Evolutionary conservation across 1,140 invertebrate genomes (phyloP), one percentile per base, ranked within the genome.

Genomic region (Frieseomelitta varia): DNA sequence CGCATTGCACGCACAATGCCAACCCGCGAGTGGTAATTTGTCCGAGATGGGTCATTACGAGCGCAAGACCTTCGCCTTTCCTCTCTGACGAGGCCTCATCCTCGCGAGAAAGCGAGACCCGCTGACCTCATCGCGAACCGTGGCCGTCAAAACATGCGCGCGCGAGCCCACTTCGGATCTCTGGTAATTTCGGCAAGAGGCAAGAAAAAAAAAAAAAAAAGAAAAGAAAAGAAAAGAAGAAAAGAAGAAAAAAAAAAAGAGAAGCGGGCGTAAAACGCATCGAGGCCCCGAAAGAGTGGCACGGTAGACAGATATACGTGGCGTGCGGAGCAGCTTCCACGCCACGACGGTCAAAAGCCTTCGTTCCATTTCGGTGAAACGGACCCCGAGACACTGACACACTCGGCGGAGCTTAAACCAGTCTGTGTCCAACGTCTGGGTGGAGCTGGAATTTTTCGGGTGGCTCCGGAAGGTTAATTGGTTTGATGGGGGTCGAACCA

Each of bases 41-140:
- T 81, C 78, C 85, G 84, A 87, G 81, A 84, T 84, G 81, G 81
- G 81, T 84, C 76, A 84, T 84, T 84, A 84, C 76, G 75, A 61
- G 34, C 81, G 79, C 71, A 72, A 84, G 81, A 30, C 58, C 69
- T 69, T 84, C 77, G 56, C 56, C 82, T 73, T 79, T 73, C 77
- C 77, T 30, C 77, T 51, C 24, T 56, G 55, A 71, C 74, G 83
- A 71, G 79, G 27, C 68, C 73, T 56, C 72, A 61, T 85, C 63
- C 88, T 86, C 68, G 88, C 86, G 89, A 90, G 88, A 90, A 90
- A 90, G 89, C 88, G 89, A 84, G 86, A 84, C 88, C 86, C 80
- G 89, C 74, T 90, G 89, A 90, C 89, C 89, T 90, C 89, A 89
- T 90, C 89, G 85, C 90, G 89, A 90, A 90, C 89, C 89, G 79